A percentile compares a stretch with the other conserved stretches of the same genome.
phyloP scores from a whole-genome alignment of 2,113 vertebrate species.

The Phalacrocorax carbo region DNA sequence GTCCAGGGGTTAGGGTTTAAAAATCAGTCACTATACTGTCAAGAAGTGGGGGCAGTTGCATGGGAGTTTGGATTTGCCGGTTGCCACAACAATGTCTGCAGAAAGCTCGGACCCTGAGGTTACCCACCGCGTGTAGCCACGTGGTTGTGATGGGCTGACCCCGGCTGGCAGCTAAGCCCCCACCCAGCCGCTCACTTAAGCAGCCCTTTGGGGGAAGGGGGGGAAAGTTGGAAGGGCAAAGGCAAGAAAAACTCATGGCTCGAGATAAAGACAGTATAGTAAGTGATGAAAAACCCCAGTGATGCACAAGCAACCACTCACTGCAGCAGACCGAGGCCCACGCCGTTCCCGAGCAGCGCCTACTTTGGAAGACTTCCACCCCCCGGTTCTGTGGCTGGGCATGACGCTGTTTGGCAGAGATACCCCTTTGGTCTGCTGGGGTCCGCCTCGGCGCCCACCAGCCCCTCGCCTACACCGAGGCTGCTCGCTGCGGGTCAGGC shows the following conservation, averaged over 20 bases:
- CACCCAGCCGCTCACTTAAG: fast-evolving
- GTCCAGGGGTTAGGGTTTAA: neutral
- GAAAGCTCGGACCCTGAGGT: fast-evolving
- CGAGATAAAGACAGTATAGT: neutral
- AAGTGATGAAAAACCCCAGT: neutral
- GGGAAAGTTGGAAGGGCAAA: neutral
- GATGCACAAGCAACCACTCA: too few relatives aligned
- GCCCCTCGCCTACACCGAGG: neutral
- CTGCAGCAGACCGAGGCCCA: neutral
- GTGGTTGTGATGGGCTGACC: neutral
- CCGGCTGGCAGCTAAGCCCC: fast-evolving
- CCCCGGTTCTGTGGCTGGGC: neutral
- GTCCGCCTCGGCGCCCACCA: neutral
- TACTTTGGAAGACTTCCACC: neutral
- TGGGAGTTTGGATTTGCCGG: neutral
- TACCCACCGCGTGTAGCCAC: too few relatives aligned
- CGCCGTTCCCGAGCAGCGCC: neutral
- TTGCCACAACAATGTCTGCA: too few relatives aligned
- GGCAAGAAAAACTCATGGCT: neutral
- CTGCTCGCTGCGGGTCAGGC: neutral
- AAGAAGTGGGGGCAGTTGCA: neutral
- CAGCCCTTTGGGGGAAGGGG: fast-evolving
- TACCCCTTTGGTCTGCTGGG: neutral
- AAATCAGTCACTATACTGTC: neutral
- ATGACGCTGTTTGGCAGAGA: fast-evolving